Evolutionary conservation across 2,797 vertebrate genomes (phyloP), one percentile per base, ranked within the genome.

Genomic region (Channa striata): DNA sequence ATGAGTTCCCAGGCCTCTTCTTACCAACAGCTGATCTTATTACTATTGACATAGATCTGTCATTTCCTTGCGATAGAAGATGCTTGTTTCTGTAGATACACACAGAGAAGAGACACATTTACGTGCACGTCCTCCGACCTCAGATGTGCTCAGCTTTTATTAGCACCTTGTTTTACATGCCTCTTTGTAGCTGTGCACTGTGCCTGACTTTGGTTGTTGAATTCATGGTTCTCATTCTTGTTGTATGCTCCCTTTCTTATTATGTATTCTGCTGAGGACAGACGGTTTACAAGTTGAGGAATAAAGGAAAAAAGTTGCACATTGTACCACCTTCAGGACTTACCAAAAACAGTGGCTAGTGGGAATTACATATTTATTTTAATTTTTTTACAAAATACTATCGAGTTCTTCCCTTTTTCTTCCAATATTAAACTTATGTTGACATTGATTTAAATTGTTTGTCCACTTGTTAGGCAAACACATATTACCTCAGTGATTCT

Each of bases 31-130:
- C 37, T 82, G 46, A 49, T 85, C 72, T 77, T 77, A 81, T 84
- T 84, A 58, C 59, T 80, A 84, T 88, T 85, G 85, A 85, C 85
- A 84, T n/a, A n/a, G n/a, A 83, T 25, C 59, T 85, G 84, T 86
- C 84, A 81, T 73, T 68, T 61, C 14, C 11, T 44, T 44, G 53
- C 71, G 47, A 62, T 21, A 70, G 67, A 59, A 68, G 77, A 76
- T 34, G 49, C 60, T 59, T 53, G 65, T 60, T 87, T 70, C 33
- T 78, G 57, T 42, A 51, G 78, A 72, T 76, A 64, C 54, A 65
- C 51, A 20, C 66, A 51, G 64, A 69, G 52, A 51, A 39, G 40
- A 59, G 61, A 49, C 33, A 11, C 2, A 8, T 47, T 57, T 36
- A 37, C 10, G 25, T 30, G 25, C 37, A 21, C 52, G 17, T 66